A percentile compares a stretch with the other conserved stretches of the same genome.
phyloP scores from a whole-genome alignment of 2,797 vertebrate genomes.

The Spinus olivaceus region DNA sequence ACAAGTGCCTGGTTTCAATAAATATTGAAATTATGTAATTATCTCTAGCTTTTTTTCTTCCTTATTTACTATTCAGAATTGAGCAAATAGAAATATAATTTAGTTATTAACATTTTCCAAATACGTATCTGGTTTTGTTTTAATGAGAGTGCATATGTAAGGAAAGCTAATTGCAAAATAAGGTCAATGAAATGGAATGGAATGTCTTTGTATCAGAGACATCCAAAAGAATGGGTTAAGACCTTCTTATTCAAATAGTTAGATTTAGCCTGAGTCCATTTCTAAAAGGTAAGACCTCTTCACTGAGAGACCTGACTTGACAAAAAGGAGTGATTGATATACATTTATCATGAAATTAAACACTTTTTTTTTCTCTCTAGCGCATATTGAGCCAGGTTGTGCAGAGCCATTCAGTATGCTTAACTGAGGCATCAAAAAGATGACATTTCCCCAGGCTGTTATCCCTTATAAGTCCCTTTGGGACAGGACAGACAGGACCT shows the following conservation, averaged over 20 bases:
- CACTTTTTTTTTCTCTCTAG: neutral
- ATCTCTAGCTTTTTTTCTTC: constrained; percentile 60
- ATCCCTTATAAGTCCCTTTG: neutral
- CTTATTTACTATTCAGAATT: constrained; percentile 30
- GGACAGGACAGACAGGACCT: neutral
- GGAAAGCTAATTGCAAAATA: constrained; percentile 22
- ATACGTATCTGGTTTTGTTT: constrained; percentile 13
- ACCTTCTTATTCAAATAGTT: neutral
- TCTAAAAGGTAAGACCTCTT: neutral
- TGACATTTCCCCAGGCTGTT: neutral
- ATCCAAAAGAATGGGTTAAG: neutral
- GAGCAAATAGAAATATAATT: constrained; percentile 43
- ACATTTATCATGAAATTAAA: neutral
- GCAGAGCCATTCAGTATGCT: neutral
- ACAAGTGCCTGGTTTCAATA: constrained; percentile 56
- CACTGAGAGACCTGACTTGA: neutral
- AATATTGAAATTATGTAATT: constrained; percentile 68
- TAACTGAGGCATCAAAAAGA: neutral
- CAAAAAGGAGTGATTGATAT: neutral
- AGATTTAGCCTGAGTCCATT: neutral
- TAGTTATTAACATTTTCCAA: constrained; percentile 17
- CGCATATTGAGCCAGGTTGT: neutral
- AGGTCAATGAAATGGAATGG: neutral
- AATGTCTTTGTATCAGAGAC: neutral
- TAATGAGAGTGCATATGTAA: neutral